Base-by-base conservation (phyloP, 1,140 invertebrate genomes). In the Nasonia vitripennis region DNA sequence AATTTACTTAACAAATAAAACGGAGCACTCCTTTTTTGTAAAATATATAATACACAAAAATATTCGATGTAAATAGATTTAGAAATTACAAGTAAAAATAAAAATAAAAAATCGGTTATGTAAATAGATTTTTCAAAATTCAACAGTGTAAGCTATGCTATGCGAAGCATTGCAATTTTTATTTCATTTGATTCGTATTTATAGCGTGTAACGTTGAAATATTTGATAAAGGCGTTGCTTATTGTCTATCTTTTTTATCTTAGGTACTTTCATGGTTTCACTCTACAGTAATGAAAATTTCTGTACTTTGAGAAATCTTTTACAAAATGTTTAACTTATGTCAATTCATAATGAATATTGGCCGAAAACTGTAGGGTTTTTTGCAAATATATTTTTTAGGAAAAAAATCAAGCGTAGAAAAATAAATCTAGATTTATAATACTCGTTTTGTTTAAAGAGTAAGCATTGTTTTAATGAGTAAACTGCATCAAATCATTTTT, bases 121-220 rank as follows among this genome's bases (percentile, higher is more conserved):
- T 86, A 84, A 83, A 83, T 83, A 82, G 3, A 62, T 81, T 34
- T 78, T 27, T 78, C 34, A 77, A 86, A 17, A 81, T 77, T 51
- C 71, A 82, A 82, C 74, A 82, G 17, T 62, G 20, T 67, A 85
- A 81, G 73, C 62, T 62, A 81, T 78, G 4, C 51, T 37, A 27
- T 81, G 41, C 31, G 2, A 70, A 81, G 62, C 27, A 74, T 75
- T 80, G 62, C 51, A 45, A 68, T 51, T 41, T 81, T 51, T 0
- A 74, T 68, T 75, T 81, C 7, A 67, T 67, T 14, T 67, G 17
- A 68, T 37, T 71, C 70, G 68, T 78, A 78, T 17, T 23, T 70
- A 14, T 85, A 51, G 17, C 62, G 51, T 68, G 48, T 82, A 86
- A 17, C 9, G 17, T 10, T 70, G 11, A 45, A 14, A 81, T 23